Percentiles rank a stretch among this genome's conserved stretches.
Conservation (phyloP, 2,888 invertebrate species). For the Nemapogon koenigi region DNA sequence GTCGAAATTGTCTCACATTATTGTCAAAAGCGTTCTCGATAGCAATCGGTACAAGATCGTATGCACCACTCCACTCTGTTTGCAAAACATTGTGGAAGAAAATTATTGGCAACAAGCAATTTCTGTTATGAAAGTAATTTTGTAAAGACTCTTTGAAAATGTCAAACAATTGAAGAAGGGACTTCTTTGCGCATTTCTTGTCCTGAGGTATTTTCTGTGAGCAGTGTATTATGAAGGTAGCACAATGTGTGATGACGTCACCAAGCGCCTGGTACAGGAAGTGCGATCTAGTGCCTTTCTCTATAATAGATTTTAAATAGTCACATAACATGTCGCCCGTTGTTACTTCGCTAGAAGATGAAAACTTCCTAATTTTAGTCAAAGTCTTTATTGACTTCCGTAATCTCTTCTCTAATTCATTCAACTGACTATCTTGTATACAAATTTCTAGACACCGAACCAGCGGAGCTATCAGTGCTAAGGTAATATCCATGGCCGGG, state of each 20-base stretch:
- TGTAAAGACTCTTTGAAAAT: constrained; percentile 61
- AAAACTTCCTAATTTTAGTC: constrained; percentile 67
- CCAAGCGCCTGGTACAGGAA: constrained; percentile 71
- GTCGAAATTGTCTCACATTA: constrained; percentile 68
- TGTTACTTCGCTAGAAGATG: constrained; percentile 59
- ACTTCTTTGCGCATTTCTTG: constrained; percentile 17
- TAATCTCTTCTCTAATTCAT: constrained; percentile 69
- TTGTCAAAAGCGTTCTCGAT: constrained; percentile 66
- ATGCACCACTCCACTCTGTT: constrained; percentile 70
- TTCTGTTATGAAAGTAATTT: constrained; percentile 69
- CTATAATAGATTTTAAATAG: constrained; percentile 63
- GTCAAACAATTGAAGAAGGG: constrained; percentile 39
- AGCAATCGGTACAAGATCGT: constrained; percentile 62
- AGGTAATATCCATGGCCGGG: constrained; percentile 70
- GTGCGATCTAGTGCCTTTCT: constrained; percentile 69
- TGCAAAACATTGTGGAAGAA: constrained; percentile 71
- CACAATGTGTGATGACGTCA: constrained; percentile 68
- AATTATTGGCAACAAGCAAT: constrained; percentile 68
- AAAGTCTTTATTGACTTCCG: constrained; percentile 68
- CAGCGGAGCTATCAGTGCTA: constrained; percentile 74
- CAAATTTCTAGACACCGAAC: constrained; percentile 73
- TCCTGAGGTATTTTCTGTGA: constrained; percentile 52
- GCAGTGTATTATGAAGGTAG: constrained; percentile 69
- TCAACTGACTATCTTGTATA: constrained; percentile 71
- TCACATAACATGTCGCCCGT: constrained; percentile 58